Evolutionary conservation across 2,888 invertebrate genomes (phyloP), one percentile per base, ranked within the genome.

Genomic region (Drosophila tripunctata): DNA sequence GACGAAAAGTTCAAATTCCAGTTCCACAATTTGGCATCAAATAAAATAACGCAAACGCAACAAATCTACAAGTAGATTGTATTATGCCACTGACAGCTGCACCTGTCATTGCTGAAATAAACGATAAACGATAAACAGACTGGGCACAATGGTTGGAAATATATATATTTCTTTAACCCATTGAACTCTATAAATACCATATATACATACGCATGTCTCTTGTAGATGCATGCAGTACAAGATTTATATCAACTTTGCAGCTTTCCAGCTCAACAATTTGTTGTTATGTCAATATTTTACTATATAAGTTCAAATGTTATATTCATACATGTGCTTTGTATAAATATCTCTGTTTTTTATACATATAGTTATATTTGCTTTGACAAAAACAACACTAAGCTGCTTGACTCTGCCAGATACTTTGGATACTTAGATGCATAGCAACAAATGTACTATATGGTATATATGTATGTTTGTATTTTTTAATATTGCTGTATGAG

Each of bases 61-160:
- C 36, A 38, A 73, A 69, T 62, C 62, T 65, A 19, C 33, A 58
- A 58, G 55, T 58, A 63, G 65, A 71, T 62, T 79, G 64, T 78
- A 62, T 75, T 43, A 27, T 43, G 66, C 55, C 66, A 62, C 63
- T 64, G 87, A 67, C 88, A 87, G 81, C 88, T 81, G 81, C 81
- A 81, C 81, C 81, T 81, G 81, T 81, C 81, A 81, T 71, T 87
- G 85, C 83, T 78, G 55, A 75, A 70, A 78, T 68, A 75, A 84
- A 35, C 47, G 45, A 47, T 45, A 14, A 45, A 84, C 81, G 87
- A 80, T 85, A 80, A 81, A 87, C 80, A 80, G 82, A 67, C 51
- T 22, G 14, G 47, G 58, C 69, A 68, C 78, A 80, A 87, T 84
- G 87, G 84, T 36, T 55, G 36, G 19, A 33, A 67, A 80, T 83